Evolutionary conservation across 2,888 invertebrate genomes (phyloP).

Genomic region (Macrosoma leucophasiata): DNA sequence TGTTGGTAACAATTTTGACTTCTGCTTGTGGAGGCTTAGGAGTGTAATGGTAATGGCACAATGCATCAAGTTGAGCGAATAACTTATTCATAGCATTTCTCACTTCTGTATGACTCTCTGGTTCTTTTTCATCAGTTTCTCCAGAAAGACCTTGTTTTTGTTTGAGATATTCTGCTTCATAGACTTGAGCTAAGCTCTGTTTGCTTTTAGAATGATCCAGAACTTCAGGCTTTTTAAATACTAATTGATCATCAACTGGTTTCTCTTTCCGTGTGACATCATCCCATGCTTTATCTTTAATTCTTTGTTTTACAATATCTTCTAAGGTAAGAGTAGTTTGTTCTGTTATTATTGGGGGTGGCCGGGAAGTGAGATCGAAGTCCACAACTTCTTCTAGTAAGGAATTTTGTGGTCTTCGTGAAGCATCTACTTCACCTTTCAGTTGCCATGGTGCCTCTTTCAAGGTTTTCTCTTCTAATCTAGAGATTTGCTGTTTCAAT

Average conservation of each 20-base stretch:
- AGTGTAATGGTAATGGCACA: slow-evolving; percentile 96
- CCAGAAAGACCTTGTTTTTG: slow-evolving; percentile 77
- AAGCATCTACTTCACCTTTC: slow-evolving; percentile 90
- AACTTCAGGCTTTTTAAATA: slow-evolving; percentile 90
- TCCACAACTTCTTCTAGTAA: slow-evolving; percentile 93
- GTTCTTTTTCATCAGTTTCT: slow-evolving; percentile 77
- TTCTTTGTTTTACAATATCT: slow-evolving; percentile 91
- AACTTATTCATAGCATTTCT: slow-evolving; percentile 82
- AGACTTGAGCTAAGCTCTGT: slow-evolving; percentile 93
- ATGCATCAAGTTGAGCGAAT: slow-evolving; percentile 91
- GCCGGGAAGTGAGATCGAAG: slow-evolving; percentile 88
- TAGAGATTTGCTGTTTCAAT: slow-evolving; percentile 79
- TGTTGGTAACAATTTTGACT: slow-evolving; percentile 91
- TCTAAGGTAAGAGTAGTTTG: slow-evolving; percentile 91
- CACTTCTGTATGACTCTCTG: slow-evolving; percentile 87
- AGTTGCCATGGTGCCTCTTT: slow-evolving; percentile 95
- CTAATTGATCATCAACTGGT: slow-evolving; percentile 86
- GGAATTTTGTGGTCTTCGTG: slow-evolving; percentile 91
- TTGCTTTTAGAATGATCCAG: slow-evolving; percentile 97
- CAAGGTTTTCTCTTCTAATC: slow-evolving; percentile 83
- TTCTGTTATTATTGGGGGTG: slow-evolving; percentile 94
- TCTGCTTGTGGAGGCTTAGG: slow-evolving; percentile 92
- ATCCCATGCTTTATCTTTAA: slow-evolving; percentile 96
- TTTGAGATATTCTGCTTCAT: slow-evolving; percentile 90
- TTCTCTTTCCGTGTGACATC: slow-evolving; percentile 93